Base-by-base conservation (phyloP, 2,113 vertebrate genomes). In the Mormyrus iriodes region DNA sequence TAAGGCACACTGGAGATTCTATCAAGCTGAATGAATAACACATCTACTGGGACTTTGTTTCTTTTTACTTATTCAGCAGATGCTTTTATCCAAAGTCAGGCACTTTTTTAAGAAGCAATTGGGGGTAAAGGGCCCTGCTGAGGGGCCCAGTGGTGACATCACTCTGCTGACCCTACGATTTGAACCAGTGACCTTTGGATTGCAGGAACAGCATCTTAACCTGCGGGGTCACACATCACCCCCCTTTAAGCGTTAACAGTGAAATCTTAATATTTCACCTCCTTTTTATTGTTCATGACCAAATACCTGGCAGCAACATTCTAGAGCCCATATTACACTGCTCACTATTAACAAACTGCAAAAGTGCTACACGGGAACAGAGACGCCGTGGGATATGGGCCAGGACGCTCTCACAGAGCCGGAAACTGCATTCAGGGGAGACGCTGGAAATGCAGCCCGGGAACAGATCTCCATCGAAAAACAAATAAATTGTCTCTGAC, bases 401-500 rank as follows among this genome's bases (percentile, higher is more conserved):
- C 8, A 24, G 58, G 61, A 69, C 2, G 1, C 3, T 1, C 2
- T 12, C 7, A 65, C 24, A 27, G 58, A 10, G 27, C 61, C 61
- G 61, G n/a, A 27, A 69, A 31, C 91, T 85, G 35, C 91, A 90
- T 90, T 90, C 8, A 89, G 73, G 88, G 88, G 91, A 91, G 91
- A 94, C 91, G 91, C 91, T 85, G 83, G 90, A 85, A 95, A 94
- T 92, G 90, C 92, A 89, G 90, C 93, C 91, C 92, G 90, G 89
- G 55, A 92, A 94, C 84, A 89, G 90, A 91, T 88, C 89, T 61
- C 91, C 89, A 95, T 94, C 93, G 94, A 92, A 94, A 94, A 95
- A 95, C 90, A 92, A 90, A 94, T 95, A 93, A 93, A 92, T 90
- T 91, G 92, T 90, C 85, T 92, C 90, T 92, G 92, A 94, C 91